Base-by-base conservation (phyloP, 2,888 invertebrate species). In the Tanypteryx hageni region DNA sequence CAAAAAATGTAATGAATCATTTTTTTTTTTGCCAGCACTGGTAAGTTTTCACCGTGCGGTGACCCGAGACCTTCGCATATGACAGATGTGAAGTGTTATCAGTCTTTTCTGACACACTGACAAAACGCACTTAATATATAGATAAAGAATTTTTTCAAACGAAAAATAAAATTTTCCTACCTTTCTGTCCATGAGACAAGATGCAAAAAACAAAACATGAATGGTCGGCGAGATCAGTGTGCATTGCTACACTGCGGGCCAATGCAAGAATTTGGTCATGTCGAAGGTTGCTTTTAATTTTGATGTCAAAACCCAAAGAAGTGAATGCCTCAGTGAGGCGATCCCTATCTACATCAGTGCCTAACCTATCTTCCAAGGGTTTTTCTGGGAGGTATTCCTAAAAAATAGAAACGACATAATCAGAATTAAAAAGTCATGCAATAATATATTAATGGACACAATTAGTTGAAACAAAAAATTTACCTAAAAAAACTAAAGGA, bases 151-250 rank as follows among this genome's bases (percentile, higher is more conserved):
- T 92, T 92, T n/a, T 9, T 44, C 44, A 44, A 14, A 16, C 10
- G 76, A 76, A 89, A 92, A 16, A 57, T 58, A 82, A 16, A 0
- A 92, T n/a, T 84, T 44, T 91, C 92, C 92, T 94, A 95, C 95
- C 95, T 94, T 94, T 93, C 76, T 94, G 94, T 7, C 96, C 96
- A 93, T 96, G 96, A 2, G 95, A 95, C 93, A 96, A 94, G 93
- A 95, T 95, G 92, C 95, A 95, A 44, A 96, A 93, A 92, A 95
- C 94, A 59, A 96, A 94, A 93, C 95, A 95, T 9, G 95, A 95
- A 89, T 94, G 93, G 22, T 94, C 93, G 16, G 93, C 92, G 59
- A 93, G 93, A 89, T 95, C 93, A 7, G 93, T 82, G 13, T 92
- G 92, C n/a, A 59, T 76, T 2, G 92, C 57, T n/a, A 92, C 22